Conservation (phyloP, 2,888 invertebrate species). For the Augiades crinisus region DNA sequence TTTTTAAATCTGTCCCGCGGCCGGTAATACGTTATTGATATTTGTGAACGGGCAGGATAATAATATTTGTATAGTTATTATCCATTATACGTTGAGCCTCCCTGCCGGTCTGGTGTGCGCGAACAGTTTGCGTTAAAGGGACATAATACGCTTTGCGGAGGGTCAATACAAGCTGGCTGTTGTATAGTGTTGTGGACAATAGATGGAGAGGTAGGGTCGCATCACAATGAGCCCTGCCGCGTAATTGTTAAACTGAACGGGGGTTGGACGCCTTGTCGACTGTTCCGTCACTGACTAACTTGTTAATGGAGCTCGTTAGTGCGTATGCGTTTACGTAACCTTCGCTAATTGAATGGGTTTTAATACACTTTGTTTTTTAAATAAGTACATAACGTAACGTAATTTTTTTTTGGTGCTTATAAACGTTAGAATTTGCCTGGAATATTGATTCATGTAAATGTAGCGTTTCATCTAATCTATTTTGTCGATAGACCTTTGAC, state of each 20-base stretch:
- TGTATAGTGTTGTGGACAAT: constrained; percentile 70
- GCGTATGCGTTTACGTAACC: constrained; percentile 25
- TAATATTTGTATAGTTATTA: constrained; percentile 73
- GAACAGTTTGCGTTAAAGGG: constrained; percentile 34
- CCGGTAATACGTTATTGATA: constrained; percentile 79
- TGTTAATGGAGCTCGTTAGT: constrained; percentile 31
- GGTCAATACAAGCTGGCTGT: constrained; percentile 47
- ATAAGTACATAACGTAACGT: too few species aligned
- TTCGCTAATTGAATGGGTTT: constrained; percentile 18
- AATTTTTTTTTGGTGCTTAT: too few species aligned
- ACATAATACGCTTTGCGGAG: constrained; percentile 37
- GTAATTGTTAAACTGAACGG: constrained; percentile 79
- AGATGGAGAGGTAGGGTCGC: constrained; percentile 71
- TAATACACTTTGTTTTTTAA: constrained; percentile 5
- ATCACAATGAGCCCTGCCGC: constrained; percentile 73
- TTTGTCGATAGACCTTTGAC: constrained; percentile 39
- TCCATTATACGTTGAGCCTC: constrained; percentile 52
- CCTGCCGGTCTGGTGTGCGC: constrained; percentile 35
- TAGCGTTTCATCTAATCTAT: background rate
- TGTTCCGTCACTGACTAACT: constrained; percentile 59
- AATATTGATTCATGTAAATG: too few species aligned
- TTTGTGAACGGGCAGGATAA: constrained; percentile 78
- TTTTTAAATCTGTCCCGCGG: constrained; percentile 74
- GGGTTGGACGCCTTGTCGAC: constrained; percentile 78
- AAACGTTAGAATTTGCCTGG: too few species aligned